Conservation (phyloP, 1,140 invertebrate species). For the Penaeus indicus region DNA sequence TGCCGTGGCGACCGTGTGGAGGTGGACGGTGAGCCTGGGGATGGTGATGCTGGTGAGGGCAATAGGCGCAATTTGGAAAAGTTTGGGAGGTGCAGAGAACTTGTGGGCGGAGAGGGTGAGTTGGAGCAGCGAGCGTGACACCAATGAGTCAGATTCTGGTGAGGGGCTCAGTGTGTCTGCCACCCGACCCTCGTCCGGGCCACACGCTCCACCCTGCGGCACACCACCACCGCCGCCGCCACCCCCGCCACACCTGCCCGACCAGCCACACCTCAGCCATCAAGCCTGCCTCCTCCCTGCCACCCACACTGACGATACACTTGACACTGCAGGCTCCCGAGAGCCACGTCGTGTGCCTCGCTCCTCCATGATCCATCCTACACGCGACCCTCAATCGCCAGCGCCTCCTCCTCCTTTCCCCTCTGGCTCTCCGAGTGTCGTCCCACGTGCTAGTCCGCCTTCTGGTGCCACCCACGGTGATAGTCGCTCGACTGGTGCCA, state of each 20-base stretch:
- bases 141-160: conserved; percentile 45
- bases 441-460: neutral
- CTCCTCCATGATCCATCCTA: conserved; percentile 57
- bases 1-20: conserved; percentile 19
- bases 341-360: conserved; percentile 34
- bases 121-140: conserved; percentile 44
- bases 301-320: neutral
- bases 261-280: neutral
- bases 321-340: conserved; percentile 11
- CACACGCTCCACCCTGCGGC: conserved; percentile 48
- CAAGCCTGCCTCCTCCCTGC: neutral
- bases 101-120: conserved; percentile 33
- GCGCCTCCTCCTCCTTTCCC: neutral
- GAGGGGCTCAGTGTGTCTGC: conserved; percentile 53
- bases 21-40: conserved; percentile 32
- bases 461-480: too few relatives aligned
- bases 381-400: conserved; percentile 11
- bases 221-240: conserved; percentile 33
- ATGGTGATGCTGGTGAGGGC: conserved; percentile 46
- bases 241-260: neutral
- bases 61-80: conserved; percentile 42
- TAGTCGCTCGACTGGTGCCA: too few relatives aligned
- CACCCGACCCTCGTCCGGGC: conserved; percentile 51
- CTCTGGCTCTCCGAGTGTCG: neutral
- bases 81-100: conserved; percentile 44